Evolutionary conservation across 2,888 invertebrate species (phyloP), one percentile per base, ranked within the genome.

Genomic region (Pyrocoelia pectoralis): DNA sequence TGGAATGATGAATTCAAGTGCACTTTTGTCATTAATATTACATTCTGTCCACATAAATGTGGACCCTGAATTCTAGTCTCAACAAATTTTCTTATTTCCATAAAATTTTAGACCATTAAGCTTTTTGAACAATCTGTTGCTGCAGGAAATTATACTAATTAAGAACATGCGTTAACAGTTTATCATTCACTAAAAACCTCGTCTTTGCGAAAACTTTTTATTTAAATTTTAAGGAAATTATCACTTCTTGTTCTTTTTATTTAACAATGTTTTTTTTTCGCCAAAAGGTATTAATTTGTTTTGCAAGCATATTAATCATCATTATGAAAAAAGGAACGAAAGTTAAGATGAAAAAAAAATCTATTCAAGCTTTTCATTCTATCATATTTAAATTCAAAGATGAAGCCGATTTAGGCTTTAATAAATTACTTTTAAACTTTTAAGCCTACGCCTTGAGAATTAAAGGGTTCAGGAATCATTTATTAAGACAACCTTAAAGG

Each of bases 351-450:
- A 18, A 24, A 33, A 24, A 41, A 43, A 46, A 46, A 46, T 46
- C 17, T 17, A 46, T 46, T 46, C 46, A 46, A 46, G 46, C 46
- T 46, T 46, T 46, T 46, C 46, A 18, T 46, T 14, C 46, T 46
- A 46, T 46, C 46, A 46, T 46, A 46, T 46, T 46, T 46, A 46
- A 46, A 46, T 46, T 46, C 46, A 46, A 46, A 46, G 46, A 46
- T 46, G 46, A 46, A 46, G 46, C 17, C 46, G 46, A 46, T 46
- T 46, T 46, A 46, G 46, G 46, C 46, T 46, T 46, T 46, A 46
- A 46, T 46, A 46, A 46, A 46, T 46, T 46, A 46, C 46, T 46
- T 46, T 46, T 46, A 46, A 46, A 46, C 46, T 46, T 46, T 46
- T 17, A 46, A 46, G 46, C 46, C 46, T 46, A 46, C 46, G 46